Base-by-base conservation (phyloP, 2,113 vertebrate species). In the Circaetus cinerascens region DNA sequence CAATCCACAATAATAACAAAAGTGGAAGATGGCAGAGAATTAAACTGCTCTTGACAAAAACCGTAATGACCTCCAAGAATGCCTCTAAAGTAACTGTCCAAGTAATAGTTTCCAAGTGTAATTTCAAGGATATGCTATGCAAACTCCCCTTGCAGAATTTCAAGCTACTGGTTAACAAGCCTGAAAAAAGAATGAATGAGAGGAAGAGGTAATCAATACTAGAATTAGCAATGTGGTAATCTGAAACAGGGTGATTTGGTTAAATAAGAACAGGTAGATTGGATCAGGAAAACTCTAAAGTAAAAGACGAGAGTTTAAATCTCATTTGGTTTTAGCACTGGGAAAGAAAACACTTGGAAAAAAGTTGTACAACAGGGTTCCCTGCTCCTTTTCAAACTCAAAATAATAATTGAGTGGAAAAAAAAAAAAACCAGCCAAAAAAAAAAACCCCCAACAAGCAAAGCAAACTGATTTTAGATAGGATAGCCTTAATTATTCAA, bases 41-140 rank as follows among this genome's bases (percentile, higher is more conserved):
- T 95, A 97, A 97, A 97, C 84, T 59, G n/a, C 57, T 97, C 95
- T 91, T 96, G 96, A 97, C 96, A 97, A 96, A 96, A 97, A 82
- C 69, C 88, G 50, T 97, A 96, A 97, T 96, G 93, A 96, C 91
- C 95, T 97, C 89, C 71, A 94, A 88, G 94, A 93, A 90, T 45
- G 59, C 53, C 57, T 93, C 69, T 67, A 59, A 95, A 94, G 81
- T 74, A 88, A 96, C 84, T 91, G 77, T 90, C 94, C 91, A 90
- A 97, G 76, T 91, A 95, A 93, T 18, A 79, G 81, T 66, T 96
- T 96, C 87, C 77, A 95, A 93, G 67, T 40, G 41, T 63, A 80
- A 83, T 94, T 79, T 97, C 87, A 96, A 91, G 84, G 94, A 90
- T 96, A 82, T 76, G 38, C 50, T 80, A 79, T 32, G 74, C 57